A percentile compares a stretch with the other conserved stretches of the same genome.
Conservation (phyloP, 2,113 vertebrate species). For the Chionis minor region DNA sequence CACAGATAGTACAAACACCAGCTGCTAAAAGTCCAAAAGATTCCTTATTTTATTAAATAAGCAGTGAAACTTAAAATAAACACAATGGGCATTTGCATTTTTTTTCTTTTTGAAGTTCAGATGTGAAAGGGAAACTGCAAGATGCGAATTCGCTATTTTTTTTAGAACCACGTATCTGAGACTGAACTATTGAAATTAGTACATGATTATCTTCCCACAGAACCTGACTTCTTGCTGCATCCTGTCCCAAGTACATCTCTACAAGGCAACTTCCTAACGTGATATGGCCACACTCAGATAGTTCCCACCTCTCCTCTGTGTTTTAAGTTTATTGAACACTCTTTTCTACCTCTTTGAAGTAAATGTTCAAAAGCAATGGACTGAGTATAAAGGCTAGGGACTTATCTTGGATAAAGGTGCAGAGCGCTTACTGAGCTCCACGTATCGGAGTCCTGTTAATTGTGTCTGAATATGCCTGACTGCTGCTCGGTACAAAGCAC, state of each 20-base stretch:
- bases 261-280: neutral
- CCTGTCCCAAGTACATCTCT: neutral
- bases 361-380: neutral
- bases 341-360: neutral
- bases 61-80: neutral
- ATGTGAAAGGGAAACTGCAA: neutral
- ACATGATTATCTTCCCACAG: neutral
- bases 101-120: neutral
- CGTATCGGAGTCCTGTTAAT: neutral
- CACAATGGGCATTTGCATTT: neutral
- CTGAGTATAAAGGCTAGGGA: neutral
- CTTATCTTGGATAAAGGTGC: neutral
- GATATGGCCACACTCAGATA: neutral
- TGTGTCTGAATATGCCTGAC: neutral
- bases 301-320: neutral
- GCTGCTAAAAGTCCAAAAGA: neutral
- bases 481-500: neutral
- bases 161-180: neutral
- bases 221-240: neutral
- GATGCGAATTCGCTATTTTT: neutral
- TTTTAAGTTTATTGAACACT: neutral
- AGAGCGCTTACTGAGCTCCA: neutral
- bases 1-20: neutral
- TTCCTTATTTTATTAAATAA: neutral
- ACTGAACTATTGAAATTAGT: neutral